Conservation (phyloP, 2,888 invertebrate genomes). For the Catocala sponsa region DNA sequence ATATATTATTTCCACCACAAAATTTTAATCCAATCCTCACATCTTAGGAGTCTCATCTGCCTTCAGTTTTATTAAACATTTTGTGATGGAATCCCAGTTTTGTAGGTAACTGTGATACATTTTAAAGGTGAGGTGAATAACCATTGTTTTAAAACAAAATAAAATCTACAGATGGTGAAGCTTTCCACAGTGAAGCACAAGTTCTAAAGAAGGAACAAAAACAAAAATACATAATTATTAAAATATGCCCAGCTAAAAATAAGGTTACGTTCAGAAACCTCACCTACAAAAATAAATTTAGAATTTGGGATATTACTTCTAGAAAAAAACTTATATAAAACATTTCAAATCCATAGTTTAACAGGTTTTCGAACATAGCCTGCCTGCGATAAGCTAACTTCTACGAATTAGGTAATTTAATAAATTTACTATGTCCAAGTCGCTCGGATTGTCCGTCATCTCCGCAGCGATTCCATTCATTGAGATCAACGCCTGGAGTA, state of each 20-base stretch:
- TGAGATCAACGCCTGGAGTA: conserved; percentile 81
- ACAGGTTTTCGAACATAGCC: conserved; percentile 87
- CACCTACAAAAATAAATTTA: conserved; percentile 60
- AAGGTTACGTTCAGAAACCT: conserved; percentile 87
- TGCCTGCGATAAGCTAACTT: conserved; percentile 73
- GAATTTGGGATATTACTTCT: conserved; percentile 47
- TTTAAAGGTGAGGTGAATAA: conserved; percentile 17
- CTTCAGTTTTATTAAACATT: conserved; percentile 2
- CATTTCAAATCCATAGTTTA: conserved; percentile 35
- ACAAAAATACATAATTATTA: conserved; percentile 30
- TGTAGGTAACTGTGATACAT: not conserved
- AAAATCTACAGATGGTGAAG: conserved; percentile 47
- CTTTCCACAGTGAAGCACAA: conserved; percentile 42
- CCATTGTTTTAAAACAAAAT: conserved; percentile 21
- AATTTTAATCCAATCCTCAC: not conserved
- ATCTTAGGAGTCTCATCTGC: too few species aligned
- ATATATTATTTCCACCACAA: not conserved
- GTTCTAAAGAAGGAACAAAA: conserved; percentile 44
- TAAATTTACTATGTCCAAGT: conserved; percentile 81
- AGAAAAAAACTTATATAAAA: conserved; percentile 29
- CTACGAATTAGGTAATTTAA: conserved; percentile 74
- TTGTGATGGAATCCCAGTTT: conserved; percentile 16
- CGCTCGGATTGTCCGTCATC: conserved; percentile 75
- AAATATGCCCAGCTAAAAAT: conserved; percentile 45
- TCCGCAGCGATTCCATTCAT: conserved; percentile 84